Evolutionary conservation across 2,797 vertebrate genomes (phyloP).

Genomic region (Sparidentex hasta): DNA sequence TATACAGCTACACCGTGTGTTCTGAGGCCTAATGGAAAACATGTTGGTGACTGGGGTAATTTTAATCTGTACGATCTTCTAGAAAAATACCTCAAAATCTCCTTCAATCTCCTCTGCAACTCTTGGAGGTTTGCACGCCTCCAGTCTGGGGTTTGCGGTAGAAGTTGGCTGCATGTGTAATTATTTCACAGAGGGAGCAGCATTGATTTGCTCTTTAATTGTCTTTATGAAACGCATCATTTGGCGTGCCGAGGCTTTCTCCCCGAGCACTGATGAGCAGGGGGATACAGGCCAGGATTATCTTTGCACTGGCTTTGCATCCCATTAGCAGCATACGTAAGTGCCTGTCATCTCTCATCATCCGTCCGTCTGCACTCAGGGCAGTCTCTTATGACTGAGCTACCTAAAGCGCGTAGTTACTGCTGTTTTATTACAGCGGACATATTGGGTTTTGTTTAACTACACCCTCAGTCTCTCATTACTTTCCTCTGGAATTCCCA

Average conservation of each 20-base stretch:
- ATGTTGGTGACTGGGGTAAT: conserved; percentile 48
- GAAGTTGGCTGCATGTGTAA: conserved; percentile 63
- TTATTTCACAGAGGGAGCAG: conserved; percentile 73
- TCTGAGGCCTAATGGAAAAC: conserved; percentile 65
- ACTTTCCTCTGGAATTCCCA: conserved; percentile 48
- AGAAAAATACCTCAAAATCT: conserved; percentile 48
- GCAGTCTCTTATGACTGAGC: conserved; percentile 36
- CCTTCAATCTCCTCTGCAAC: conserved; percentile 5
- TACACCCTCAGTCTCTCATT: conserved; percentile 55
- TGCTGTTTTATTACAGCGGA: conserved; percentile 37
- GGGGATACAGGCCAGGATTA: conserved; percentile 47
- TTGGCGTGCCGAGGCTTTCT: conserved; percentile 67
- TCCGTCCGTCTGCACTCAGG: conserved; percentile 36
- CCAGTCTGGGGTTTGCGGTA: conserved; percentile 67
- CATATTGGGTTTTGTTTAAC: conserved; percentile 58
- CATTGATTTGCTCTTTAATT: conserved; percentile 83
- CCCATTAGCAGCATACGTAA: conserved; percentile 63
- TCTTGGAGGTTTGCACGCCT: conserved; percentile 36
- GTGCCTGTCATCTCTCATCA: conserved; percentile 71
- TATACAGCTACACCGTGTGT: background rate
- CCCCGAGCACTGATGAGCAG: conserved; percentile 47
- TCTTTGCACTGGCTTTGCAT: conserved; percentile 69
- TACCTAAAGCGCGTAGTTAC: conserved; percentile 42
- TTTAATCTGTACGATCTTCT: conserved; percentile 54
- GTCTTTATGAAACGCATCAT: conserved; percentile 78